Evolutionary conservation across 1,140 invertebrate genomes (phyloP).

Genomic region (Oscheius sp.): DNA sequence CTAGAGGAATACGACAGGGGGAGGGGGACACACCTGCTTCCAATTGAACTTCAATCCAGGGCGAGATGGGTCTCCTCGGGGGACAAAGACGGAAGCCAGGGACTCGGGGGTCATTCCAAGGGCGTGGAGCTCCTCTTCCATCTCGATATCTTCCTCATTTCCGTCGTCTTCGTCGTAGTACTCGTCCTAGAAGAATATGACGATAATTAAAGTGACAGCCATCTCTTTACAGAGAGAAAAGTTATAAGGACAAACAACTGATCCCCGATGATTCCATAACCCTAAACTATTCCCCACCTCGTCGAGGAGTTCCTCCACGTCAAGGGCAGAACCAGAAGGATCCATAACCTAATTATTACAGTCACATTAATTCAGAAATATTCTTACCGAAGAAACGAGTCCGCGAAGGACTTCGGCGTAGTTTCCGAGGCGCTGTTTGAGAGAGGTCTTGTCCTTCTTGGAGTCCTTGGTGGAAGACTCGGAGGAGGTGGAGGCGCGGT

Average conservation of each 20-base stretch:
- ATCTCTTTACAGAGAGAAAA: too few relatives aligned
- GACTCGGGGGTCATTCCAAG: background rate
- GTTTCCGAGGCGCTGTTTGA: background rate
- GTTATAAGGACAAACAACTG: too few relatives aligned
- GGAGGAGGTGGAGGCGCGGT: background rate
- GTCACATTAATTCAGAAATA: too few relatives aligned
- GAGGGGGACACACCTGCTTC: background rate
- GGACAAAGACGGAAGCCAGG: background rate
- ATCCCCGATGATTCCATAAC: too few relatives aligned
- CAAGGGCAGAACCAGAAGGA: slow-evolving; percentile 9
- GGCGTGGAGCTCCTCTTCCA: background rate
- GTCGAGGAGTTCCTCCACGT: slow-evolving; percentile 18
- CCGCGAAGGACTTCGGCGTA: background rate
- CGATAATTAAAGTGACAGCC: too few relatives aligned
- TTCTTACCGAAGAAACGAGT: background rate
- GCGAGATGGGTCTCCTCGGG: too few relatives aligned
- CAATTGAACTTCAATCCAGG: background rate
- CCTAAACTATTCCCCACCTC: background rate
- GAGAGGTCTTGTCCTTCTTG: background rate
- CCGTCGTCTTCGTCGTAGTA: slow-evolving; percentile 20
- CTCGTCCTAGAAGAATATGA: too few relatives aligned
- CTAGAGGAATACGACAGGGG: background rate
- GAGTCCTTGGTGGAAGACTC: background rate
- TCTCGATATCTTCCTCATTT: slow-evolving; percentile 24
- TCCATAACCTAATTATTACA: too few relatives aligned